A percentile compares a stretch with the other conserved stretches of the same genome.
Conservation (phyloP, 2,113 vertebrate genomes). For the Megalops atlanticus region DNA sequence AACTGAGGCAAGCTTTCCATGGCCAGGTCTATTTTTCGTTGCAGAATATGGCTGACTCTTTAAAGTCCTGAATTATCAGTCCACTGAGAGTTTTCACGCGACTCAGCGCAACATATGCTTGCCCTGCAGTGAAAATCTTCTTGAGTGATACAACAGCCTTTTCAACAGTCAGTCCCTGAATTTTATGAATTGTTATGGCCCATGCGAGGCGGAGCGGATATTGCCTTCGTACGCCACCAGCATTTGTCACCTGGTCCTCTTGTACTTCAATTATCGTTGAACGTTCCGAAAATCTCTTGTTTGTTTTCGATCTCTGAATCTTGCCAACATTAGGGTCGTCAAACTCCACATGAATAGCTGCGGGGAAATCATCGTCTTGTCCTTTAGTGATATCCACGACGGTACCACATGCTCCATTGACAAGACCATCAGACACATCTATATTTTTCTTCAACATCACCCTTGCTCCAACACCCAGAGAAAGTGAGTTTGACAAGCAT, state of each 20-base stretch:
- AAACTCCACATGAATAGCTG: neutral
- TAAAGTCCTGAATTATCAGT: neutral
- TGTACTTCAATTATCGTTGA: neutral
- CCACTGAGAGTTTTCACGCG: neutral
- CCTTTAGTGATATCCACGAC: neutral
- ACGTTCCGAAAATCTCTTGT: neutral
- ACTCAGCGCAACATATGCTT: constrained; percentile 1
- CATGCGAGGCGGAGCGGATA: neutral
- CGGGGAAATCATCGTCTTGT: neutral
- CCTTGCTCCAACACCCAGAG: neutral
- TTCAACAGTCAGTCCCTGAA: too few relatives aligned
- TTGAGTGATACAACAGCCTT: neutral
- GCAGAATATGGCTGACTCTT: too few relatives aligned
- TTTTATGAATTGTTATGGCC: too few relatives aligned
- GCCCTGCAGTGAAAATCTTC: neutral
- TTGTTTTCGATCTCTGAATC: neutral
- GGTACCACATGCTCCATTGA: constrained; percentile 1
- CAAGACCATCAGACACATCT: constrained; percentile 10
- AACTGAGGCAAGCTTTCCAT: too few relatives aligned
- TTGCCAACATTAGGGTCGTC: neutral
- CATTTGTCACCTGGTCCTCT: neutral
- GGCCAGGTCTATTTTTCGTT: too few relatives aligned
- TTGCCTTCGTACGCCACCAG: neutral
- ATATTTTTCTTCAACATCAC: neutral
- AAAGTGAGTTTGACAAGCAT: neutral